These are phyloP conservation scores for Meteorus cinctellus DNA, from an alignment of 2,888 invertebrate genomes.

Conservation along the genomic window DNA sequence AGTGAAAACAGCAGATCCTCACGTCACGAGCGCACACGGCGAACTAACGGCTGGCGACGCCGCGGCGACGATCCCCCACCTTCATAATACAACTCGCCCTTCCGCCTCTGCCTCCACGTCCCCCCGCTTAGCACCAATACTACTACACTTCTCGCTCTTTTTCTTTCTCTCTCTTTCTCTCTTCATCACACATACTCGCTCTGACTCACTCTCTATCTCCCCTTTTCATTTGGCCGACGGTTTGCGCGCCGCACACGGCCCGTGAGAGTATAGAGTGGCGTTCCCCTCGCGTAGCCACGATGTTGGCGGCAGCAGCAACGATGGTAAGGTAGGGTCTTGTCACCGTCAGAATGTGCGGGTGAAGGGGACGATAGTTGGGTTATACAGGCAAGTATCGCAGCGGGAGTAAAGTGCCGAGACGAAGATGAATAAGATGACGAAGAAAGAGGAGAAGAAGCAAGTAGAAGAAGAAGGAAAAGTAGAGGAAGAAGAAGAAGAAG, in stretches of 20 bases:
- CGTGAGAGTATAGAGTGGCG: slow-evolving; percentile 21
- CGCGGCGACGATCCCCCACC: slow-evolving; percentile 67
- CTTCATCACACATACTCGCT: slow-evolving; percentile 71
- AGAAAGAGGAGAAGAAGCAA: slow-evolving; percentile 50
- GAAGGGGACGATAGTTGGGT: slow-evolving; percentile 74
- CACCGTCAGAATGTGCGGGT: slow-evolving; percentile 73
- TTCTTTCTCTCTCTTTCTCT: slow-evolving; percentile 36
- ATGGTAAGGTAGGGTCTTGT: slow-evolving; percentile 70
- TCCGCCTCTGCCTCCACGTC: slow-evolving; percentile 34
- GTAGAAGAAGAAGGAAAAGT: slow-evolving; percentile 70
- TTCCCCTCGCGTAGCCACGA: slow-evolving; percentile 45
- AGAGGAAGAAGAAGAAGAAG: slow-evolving; percentile 41
- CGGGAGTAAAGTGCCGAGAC: slow-evolving; percentile 73
- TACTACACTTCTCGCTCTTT: slow-evolving; percentile 57
- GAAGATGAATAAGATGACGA: slow-evolving; percentile 49
- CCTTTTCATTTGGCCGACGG: slow-evolving; percentile 65
- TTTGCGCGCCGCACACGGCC: slow-evolving; percentile 51
- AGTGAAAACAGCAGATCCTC: slow-evolving; percentile 78
- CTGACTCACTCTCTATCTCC: slow-evolving; percentile 71
- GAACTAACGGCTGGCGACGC: slow-evolving; percentile 77
- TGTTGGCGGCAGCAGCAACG: slow-evolving; percentile 52
- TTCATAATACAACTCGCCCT: slow-evolving; percentile 48
- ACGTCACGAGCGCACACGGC: slow-evolving; percentile 88
- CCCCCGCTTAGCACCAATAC: background rate
- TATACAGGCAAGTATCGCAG: slow-evolving; percentile 68